These are phyloP conservation scores for Alcedo quadribrachys DNA, from an alignment of 2,797 vertebrate species.

Conservation along the genomic window DNA sequence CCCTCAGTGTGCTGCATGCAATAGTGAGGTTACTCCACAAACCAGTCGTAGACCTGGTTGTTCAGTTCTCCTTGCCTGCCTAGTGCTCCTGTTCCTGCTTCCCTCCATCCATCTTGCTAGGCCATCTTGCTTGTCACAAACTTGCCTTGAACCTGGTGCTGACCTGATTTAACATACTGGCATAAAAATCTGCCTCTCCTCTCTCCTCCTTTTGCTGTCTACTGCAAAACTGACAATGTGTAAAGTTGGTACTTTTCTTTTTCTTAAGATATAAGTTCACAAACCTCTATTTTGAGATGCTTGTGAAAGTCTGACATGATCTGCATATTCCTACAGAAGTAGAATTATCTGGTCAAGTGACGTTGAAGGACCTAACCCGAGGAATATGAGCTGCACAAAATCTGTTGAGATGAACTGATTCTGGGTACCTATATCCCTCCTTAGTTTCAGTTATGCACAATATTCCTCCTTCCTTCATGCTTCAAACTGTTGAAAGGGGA, in stretches of 20 bases:
- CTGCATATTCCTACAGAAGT: neutral
- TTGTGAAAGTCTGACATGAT: neutral
- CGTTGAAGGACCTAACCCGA: neutral
- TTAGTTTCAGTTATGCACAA: neutral
- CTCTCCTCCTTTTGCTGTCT: neutral
- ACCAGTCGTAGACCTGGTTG: neutral
- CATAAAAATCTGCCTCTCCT: neutral
- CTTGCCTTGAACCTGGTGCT: neutral
- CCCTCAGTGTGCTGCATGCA: neutral
- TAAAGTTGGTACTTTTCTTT: neutral
- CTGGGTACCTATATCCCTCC: neutral
- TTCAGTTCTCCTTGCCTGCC: neutral
- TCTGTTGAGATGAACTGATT: neutral
- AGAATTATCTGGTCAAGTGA: neutral
- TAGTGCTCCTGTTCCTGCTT: neutral
- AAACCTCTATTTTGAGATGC: neutral
- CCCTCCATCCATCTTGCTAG: neutral
- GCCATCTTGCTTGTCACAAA: neutral
- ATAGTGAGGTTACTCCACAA: neutral
- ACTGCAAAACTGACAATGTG: neutral
- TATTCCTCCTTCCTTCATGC: neutral
- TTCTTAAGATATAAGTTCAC: neutral
- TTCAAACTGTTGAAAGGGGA: neutral
- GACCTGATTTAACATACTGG: neutral
- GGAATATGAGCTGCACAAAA: neutral